These are phyloP conservation scores for Phaethornis superciliosus DNA, from an alignment of 2,113 vertebrate species.

Conservation along the genomic window DNA sequence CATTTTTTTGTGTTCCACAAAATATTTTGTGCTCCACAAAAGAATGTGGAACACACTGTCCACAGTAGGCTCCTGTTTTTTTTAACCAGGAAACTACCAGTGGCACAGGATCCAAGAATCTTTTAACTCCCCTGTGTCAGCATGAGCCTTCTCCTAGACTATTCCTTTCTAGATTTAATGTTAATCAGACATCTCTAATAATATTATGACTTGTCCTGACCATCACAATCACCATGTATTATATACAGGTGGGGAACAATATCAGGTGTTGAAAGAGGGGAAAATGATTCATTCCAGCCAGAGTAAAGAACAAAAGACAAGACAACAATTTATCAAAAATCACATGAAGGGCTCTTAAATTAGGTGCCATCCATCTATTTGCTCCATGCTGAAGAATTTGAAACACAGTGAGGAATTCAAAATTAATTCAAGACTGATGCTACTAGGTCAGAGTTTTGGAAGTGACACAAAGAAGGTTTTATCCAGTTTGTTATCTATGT, in stretches of 20 bases:
- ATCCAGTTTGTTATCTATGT: slow-evolving; percentile 63
- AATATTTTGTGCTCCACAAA: no score
- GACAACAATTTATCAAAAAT: slow-evolving; percentile 21
- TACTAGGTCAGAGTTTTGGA: slow-evolving; percentile 42
- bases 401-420: slow-evolving; percentile 21
- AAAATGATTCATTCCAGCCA: slow-evolving; percentile 33
- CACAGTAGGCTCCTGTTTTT: not conserved
- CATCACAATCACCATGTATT: not conserved
- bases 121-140: not conserved
- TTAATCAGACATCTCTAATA: not conserved
- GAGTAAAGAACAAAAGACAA: slow-evolving; percentile 37
- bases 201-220: not conserved
- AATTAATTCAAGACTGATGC: slow-evolving; percentile 19
- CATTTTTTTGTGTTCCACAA: no score
- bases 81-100: not conserved
- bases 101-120: not conserved
- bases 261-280: slow-evolving; percentile 58
- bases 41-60: not conserved
- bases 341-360: slow-evolving; percentile 2
- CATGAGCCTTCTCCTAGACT: not conserved
- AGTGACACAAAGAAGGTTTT: slow-evolving; percentile 49
- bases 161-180: not conserved
- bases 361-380: not conserved
- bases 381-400: slow-evolving; percentile 14
- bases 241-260: slow-evolving; percentile 3